Percentiles rank a stretch among this genome's conserved stretches.
Conservation (phyloP, 2,113 vertebrate genomes). For the Corynorhinus townsendii region DNA sequence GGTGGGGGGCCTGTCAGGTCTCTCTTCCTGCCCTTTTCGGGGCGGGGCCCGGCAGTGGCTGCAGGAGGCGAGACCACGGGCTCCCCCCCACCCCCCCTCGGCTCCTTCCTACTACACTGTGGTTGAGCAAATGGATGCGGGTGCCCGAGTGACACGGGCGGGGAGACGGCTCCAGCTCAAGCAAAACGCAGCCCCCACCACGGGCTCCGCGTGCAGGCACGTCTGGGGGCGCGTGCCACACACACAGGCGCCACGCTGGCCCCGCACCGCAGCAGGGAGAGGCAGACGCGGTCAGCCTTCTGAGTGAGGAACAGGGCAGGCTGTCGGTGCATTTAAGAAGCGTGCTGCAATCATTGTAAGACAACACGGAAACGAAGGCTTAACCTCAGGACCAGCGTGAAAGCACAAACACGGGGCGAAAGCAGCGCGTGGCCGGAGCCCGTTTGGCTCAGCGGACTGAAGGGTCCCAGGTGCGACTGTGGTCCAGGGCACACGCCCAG, state of each 20-base stretch:
- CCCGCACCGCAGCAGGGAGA: background rate
- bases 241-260: background rate
- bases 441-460: no score
- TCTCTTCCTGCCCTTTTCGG: constrained; percentile 27
- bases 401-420: no score
- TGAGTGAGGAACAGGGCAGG: background rate
- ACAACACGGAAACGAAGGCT: no score
- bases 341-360: no score
- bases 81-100: background rate
- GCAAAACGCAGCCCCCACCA: background rate
- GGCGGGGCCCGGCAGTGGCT: no score
- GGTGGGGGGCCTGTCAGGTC: background rate
- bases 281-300: background rate
- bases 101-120: rapidly evolving
- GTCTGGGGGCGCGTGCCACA: background rate
- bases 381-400: no score
- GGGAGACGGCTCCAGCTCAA: background rate
- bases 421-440: no score
- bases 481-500: no score
- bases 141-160: background rate
- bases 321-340: no score
- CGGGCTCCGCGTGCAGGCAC: background rate
- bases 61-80: background rate
- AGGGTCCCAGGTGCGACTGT: no score
- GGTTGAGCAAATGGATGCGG: background rate